Evolutionary conservation across 2,888 invertebrate species (phyloP).

Genomic region (Polydesmus complanatus): DNA sequence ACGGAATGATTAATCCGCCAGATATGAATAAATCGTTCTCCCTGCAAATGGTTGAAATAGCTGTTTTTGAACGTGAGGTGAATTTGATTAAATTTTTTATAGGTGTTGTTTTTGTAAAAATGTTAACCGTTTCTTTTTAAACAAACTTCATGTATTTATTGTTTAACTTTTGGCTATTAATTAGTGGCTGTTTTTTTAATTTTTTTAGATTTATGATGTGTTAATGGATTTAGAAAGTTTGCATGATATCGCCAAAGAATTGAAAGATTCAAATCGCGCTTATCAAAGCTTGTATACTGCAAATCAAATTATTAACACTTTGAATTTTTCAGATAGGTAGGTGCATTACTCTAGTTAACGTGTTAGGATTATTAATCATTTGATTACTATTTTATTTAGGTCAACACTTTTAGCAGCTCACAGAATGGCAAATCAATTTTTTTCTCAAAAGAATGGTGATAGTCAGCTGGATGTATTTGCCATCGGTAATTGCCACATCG

Average conservation of each 20-base stretch:
- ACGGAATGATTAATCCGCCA: slow-evolving; percentile 33
- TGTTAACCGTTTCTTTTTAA: neutral
- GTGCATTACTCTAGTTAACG: too few species aligned
- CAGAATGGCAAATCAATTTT: slow-evolving; percentile 32
- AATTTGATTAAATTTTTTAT: neutral
- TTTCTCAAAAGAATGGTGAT: slow-evolving; percentile 32
- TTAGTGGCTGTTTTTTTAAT: neutral
- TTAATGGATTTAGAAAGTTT: slow-evolving; percentile 34
- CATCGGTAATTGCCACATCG: slow-evolving; percentile 40
- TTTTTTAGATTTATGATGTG: slow-evolving; percentile 28
- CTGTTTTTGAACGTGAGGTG: slow-evolving; percentile 30
- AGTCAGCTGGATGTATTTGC: slow-evolving; percentile 34
- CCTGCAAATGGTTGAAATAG: slow-evolving; percentile 31
- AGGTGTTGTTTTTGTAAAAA: neutral
- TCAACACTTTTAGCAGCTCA: slow-evolving; percentile 27
- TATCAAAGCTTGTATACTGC: slow-evolving; percentile 37
- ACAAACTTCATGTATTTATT: neutral
- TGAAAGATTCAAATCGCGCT: slow-evolving; percentile 31
- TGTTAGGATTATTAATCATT: too few species aligned
- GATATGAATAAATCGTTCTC: slow-evolving; percentile 30
- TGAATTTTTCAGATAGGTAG: slow-evolving; percentile 26
- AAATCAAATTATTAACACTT: slow-evolving; percentile 36
- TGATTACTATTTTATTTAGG: slow-evolving; percentile 8
- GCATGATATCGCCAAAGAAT: slow-evolving; percentile 32
- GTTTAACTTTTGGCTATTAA: neutral